phyloP scores from a whole-genome alignment of 2,113 vertebrate species.

The Melierax canorus region DNA sequence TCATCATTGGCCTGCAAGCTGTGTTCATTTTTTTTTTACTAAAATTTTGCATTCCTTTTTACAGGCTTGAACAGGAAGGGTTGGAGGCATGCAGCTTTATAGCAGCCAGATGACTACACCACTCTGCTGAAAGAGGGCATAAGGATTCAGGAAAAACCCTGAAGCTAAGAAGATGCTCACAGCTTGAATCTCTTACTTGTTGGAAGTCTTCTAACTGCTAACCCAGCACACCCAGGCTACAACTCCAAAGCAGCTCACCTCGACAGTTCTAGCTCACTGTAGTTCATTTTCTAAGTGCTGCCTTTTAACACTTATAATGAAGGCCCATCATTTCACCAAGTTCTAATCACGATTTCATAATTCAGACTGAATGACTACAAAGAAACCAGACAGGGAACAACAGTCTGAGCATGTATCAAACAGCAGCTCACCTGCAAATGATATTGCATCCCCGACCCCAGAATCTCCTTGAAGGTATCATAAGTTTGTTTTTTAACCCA shows the following conservation, averaged over 20 bases:
- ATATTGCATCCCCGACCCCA: slow-evolving; percentile 96
- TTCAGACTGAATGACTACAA: neutral
- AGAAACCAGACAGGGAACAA: neutral
- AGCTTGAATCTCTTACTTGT: neutral
- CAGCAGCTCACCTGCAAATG: slow-evolving; percentile 86
- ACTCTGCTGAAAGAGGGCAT: neutral
- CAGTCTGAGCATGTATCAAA: neutral
- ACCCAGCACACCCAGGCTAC: neutral
- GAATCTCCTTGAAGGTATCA: slow-evolving; percentile 88
- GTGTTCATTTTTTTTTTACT: neutral
- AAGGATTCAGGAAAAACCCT: neutral
- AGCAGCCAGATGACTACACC: neutral
- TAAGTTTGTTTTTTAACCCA: slow-evolving; percentile 96
- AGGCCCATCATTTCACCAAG: neutral
- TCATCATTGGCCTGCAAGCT: neutral
- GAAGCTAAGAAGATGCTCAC: neutral
- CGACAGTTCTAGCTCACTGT: neutral
- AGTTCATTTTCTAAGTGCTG: neutral
- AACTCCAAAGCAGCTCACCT: neutral
- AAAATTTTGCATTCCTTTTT: neutral
- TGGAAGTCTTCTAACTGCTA: neutral
- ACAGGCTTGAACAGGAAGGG: neutral
- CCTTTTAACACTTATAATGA: neutral
- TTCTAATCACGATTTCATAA: neutral
- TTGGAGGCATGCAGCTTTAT: neutral